Evolutionary conservation across 2,113 vertebrate genomes (phyloP), one percentile per base, ranked within the genome.

Genomic region (Siniperca chuatsi): DNA sequence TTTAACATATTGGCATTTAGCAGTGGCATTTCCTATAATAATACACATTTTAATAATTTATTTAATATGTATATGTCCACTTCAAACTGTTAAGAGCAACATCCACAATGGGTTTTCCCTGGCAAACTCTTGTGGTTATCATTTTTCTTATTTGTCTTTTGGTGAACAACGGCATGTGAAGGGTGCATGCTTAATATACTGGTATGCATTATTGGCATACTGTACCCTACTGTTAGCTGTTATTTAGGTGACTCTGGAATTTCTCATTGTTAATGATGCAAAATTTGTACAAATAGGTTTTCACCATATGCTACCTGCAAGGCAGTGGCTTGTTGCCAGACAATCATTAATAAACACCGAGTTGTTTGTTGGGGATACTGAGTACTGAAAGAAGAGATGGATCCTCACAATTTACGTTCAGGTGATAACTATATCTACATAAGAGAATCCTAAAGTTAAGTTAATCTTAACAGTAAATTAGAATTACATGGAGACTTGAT

Each of bases 111-210:
- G 20, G 13, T 68, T 58, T 25, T 12, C 18, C 13, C 16, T 23
- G 13, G 11, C 29, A 48, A 35, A 23, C 20, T 44, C 7, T 20
- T 11, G 4, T 11, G 4, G 1, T 25, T 8, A 8, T 15, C 3
- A n/a, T 8, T 44, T 55, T 57, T 57, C 16, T 44, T 55, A 20
- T 71, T 72, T 57, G 40, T 52, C 8, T 79, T 79, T 70, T 70
- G 52, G 42, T 21, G 57, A 29, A 8, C 9, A 2, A 58, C 4
- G 13, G 23, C 2, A 58, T 78, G 50, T 44, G 10, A 35, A 46
- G 13, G 18, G 46, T 35, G 0, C 65, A 10, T 48, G 20, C 40
- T 33, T 16, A 16, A 55, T 44, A 68, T 44, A 6, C 37, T 23
- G 11, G 50, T 4, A 60, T 69, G 29, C 54, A 35, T 15, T 29